Base-by-base conservation (phyloP, 2,888 invertebrate genomes). In the Alviniconcha strummeri region DNA sequence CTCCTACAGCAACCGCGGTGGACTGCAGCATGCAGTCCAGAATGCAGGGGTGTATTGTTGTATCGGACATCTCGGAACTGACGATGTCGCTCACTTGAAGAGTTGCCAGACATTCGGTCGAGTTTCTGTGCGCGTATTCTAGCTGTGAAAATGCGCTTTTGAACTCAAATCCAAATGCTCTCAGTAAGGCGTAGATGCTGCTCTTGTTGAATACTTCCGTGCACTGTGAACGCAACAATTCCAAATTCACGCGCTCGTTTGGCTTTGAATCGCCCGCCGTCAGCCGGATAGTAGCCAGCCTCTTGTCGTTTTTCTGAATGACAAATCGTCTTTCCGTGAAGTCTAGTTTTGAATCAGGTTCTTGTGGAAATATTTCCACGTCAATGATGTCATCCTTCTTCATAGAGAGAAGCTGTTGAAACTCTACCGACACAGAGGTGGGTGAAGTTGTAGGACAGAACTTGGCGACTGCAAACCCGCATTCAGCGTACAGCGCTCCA, bases 1-100 rank as follows among this genome's bases (percentile, higher is more conserved):
- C 56, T 9, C 55, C 56, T 76, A 76, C 13, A 55, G n/a, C 17
- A 13, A 76, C 17, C 56, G n/a, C 75, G 87, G 84, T 19, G 80
- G 84, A 67, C 77, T 84, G 84, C 36, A 83, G 69, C 76, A 80
- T 82, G 67, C 82, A 79, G 72, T 85, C 85, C 13, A 85, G 69
- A 67, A 85, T 82, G 64, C 79, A 72, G 3, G 85, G 85, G 64
- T 85, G 85, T 19, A 85, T 67, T 60, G 67, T 76, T 15, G 84
- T 84, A 7, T 76, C 75, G 3, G 57, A 19, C 19, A 82, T 75
- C 77, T 85, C 84, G 7, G 76, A 52, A 15, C 54, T 55, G 36
- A 85, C 71, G 55, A 11, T 82, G 60, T 82, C 80, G 64, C 19
- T 54, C 15, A 83, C 36, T 5, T 71, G 19, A 11, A 84, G 36